Percentiles rank a stretch among this genome's conserved stretches.
phyloP scores from a whole-genome alignment of 2,797 vertebrate species.

The Centropyge bicolor region DNA sequence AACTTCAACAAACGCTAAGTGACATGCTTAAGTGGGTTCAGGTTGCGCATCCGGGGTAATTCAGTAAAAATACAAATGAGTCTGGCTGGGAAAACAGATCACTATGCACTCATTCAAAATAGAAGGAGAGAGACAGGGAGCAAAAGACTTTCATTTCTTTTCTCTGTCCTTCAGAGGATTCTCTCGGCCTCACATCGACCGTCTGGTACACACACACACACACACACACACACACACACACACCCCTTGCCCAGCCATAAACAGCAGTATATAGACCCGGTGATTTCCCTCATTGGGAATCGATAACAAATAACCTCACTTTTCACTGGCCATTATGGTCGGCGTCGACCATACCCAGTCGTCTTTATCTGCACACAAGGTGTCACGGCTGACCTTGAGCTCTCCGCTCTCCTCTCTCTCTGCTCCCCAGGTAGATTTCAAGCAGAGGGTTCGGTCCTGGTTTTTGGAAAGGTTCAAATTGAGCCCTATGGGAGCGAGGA shows the following conservation, averaged over 20 bases:
- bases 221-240: constrained; percentile 24
- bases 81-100: constrained; percentile 80
- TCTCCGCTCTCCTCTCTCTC: constrained; percentile 49
- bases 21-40: constrained; percentile 88
- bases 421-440: constrained; percentile 76
- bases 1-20: constrained; percentile 89
- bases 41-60: constrained; percentile 87
- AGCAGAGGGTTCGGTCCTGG: constrained; percentile 68
- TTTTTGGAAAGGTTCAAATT: constrained; percentile 83
- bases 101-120: constrained; percentile 80
- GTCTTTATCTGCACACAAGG: constrained; percentile 78
- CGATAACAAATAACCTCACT: constrained; percentile 88
- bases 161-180: constrained; percentile 68
- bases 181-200: constrained; percentile 47
- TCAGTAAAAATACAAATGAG: constrained; percentile 89
- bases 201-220: constrained; percentile 10
- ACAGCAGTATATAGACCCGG: constrained; percentile 80
- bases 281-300: constrained; percentile 87
- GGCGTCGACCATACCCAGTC: constrained; percentile 69
- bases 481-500: constrained; percentile 82
- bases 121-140: constrained; percentile 46
- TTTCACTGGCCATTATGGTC: constrained; percentile 85
- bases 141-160: constrained; percentile 63
- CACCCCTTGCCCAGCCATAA: constrained; percentile 69
- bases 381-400: constrained; percentile 83